These are phyloP conservation scores for Yponomeuta evonymella DNA, from an alignment of 2,888 invertebrate species.

Conservation along the genomic window DNA sequence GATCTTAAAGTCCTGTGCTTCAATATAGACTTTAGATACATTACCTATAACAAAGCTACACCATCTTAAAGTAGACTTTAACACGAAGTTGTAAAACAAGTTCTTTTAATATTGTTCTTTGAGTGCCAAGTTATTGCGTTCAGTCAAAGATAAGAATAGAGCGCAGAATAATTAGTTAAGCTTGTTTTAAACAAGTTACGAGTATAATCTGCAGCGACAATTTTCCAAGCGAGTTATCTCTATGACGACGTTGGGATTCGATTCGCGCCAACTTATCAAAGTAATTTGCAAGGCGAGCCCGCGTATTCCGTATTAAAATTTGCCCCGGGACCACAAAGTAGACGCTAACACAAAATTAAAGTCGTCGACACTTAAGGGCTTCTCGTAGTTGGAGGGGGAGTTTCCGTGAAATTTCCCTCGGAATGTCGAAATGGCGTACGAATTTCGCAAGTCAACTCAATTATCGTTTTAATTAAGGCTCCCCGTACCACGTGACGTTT, in stretches of 20 bases:
- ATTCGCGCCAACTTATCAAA: constrained; percentile 67
- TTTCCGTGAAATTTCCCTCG: constrained; percentile 68
- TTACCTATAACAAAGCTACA: too few relatives aligned
- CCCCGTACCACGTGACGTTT: constrained; percentile 72
- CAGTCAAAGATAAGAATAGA: background rate
- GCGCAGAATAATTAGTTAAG: background rate
- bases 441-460: constrained; percentile 76
- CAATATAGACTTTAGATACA: too few relatives aligned
- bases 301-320: constrained; percentile 69
- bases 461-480: constrained; percentile 77
- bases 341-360: constrained; percentile 75
- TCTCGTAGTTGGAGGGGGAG: constrained; percentile 64
- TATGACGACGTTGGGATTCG: constrained; percentile 50
- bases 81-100: background rate
- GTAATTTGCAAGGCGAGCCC: constrained; percentile 63
- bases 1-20: too few relatives aligned
- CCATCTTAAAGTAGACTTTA: background rate
- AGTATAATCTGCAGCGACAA: constrained; percentile 26
- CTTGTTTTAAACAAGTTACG: background rate
- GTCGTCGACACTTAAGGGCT: constrained; percentile 72
- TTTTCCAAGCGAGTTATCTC: constrained; percentile 50
- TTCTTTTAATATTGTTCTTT: background rate
- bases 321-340: constrained; percentile 69
- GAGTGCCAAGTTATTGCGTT: background rate
- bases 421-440: constrained; percentile 74